phyloP scores from a whole-genome alignment of 2,888 invertebrate species.

The Caradrina clavipalpis region DNA sequence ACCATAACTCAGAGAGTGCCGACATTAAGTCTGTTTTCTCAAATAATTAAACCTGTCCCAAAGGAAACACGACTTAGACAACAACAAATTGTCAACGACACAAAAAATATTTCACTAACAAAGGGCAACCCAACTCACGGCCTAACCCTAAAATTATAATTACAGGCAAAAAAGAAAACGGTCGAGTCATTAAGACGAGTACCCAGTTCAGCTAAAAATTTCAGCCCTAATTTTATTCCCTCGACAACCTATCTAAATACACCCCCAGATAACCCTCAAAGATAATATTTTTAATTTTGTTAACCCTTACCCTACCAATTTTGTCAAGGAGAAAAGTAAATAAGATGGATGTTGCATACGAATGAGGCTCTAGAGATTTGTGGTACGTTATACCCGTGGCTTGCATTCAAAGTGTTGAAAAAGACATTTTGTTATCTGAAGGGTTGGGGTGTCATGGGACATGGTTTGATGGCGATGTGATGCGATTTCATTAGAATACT shows the following conservation, averaged over 20 bases:
- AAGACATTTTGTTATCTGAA: conserved; percentile 63
- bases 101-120: conserved; percentile 35
- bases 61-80: background rate
- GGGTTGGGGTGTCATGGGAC: conserved; percentile 49
- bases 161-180: conserved; percentile 28
- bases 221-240: conserved; percentile 33
- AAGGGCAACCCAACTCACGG: conserved; percentile 14
- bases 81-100: conserved; percentile 35
- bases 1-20: conserved; percentile 7
- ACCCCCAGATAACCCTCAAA: conserved; percentile 49
- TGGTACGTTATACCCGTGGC: conserved; percentile 63
- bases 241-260: conserved; percentile 57
- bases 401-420: conserved; percentile 60
- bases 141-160: conserved; percentile 48
- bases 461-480: conserved; percentile 21
- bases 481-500: conserved; percentile 39
- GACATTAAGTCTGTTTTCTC: background rate
- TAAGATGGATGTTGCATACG: conserved; percentile 73
- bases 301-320: conserved; percentile 36
- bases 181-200: conserved; percentile 22
- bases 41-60: conserved; percentile 27
- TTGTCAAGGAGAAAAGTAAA: conserved; percentile 66
- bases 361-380: conserved; percentile 65
- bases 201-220: conserved; percentile 35
- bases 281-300: conserved; percentile 64